These are phyloP conservation scores for Clistopyga incitator DNA, from an alignment of 2,888 invertebrate genomes.

Conservation along the genomic window DNA sequence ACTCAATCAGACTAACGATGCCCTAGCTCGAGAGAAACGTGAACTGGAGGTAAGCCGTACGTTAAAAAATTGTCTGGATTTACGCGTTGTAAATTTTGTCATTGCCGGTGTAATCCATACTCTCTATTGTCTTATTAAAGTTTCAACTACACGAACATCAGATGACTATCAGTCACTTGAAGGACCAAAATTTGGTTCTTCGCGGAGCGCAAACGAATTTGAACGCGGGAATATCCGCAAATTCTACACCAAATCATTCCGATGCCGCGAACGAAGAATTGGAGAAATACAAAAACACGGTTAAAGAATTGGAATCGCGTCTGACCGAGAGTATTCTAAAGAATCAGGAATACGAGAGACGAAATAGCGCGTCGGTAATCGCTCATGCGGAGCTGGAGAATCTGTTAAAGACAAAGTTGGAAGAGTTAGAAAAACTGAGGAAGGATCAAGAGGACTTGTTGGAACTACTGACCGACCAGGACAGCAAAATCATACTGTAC, in stretches of 20 bases:
- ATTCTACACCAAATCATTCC: slow-evolving; percentile 15
- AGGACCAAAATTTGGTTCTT: slow-evolving; percentile 94
- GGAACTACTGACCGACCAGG: slow-evolving; percentile 96
- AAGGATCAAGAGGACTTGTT: slow-evolving; percentile 98
- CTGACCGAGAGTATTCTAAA: slow-evolving; percentile 71
- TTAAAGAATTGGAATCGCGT: slow-evolving; percentile 77
- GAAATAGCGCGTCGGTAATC: slow-evolving; percentile 75
- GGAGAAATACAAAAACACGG: slow-evolving; percentile 73
- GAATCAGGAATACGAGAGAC: slow-evolving; percentile 81
- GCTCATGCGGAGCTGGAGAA: slow-evolving; percentile 76
- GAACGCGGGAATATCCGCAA: slow-evolving; percentile 65
- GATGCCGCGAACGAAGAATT: slow-evolving; percentile 71
- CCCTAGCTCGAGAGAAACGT: slow-evolving; percentile 76
- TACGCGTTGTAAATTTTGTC: no score
- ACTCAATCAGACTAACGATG: slow-evolving; percentile 76
- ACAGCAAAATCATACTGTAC: slow-evolving; percentile 88
- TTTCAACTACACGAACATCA: slow-evolving; percentile 87
- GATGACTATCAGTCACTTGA: slow-evolving; percentile 90
- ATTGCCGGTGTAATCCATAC: neutral
- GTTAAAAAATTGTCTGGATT: neutral
- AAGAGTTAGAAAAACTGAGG: slow-evolving; percentile 88
- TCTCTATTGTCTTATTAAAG: slow-evolving; percentile 30
- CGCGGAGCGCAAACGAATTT: slow-evolving; percentile 87
- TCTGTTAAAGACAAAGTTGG: slow-evolving; percentile 80
- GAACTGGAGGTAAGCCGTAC: slow-evolving; percentile 75